These are phyloP conservation scores for Pseudomyrmex pallidus DNA, from an alignment of 1,140 invertebrate species.

Conservation along the genomic window DNA sequence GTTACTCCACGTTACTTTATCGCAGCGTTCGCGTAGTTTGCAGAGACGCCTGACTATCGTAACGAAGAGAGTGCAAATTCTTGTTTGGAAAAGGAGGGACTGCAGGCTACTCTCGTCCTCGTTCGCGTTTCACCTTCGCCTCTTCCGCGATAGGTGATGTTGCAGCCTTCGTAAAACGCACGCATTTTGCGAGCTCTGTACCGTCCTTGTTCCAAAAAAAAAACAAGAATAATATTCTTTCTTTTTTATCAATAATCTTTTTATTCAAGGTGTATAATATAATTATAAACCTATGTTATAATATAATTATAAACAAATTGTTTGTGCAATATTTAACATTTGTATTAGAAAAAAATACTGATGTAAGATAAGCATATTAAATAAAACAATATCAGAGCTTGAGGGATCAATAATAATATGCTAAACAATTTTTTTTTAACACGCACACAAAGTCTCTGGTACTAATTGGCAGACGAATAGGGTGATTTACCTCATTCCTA, in stretches of 20 bases:
- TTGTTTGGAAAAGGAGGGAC: slow-evolving; percentile 73
- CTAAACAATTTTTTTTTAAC: slow-evolving; percentile 1
- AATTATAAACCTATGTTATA: no score
- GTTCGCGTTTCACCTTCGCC: background rate
- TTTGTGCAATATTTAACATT: background rate
- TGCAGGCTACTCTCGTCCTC: slow-evolving; percentile 47
- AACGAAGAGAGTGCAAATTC: slow-evolving; percentile 75
- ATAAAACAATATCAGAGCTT: background rate
- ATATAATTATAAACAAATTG: background rate
- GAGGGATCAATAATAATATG: no score
- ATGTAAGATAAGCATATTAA: background rate
- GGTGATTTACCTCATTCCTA: background rate
- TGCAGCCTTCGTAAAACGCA: background rate
- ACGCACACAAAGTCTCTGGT: background rate
- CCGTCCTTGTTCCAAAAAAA: no score
- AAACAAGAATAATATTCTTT: no score
- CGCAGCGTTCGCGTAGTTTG: slow-evolving; percentile 69
- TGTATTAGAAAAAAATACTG: background rate
- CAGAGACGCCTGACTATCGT: slow-evolving; percentile 68
- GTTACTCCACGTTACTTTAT: slow-evolving; percentile 72
- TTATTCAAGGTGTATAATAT: no score
- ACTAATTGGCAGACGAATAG: slow-evolving; percentile 17
- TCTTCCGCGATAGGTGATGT: no score
- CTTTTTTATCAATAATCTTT: no score
- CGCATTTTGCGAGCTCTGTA: background rate